Evolutionary conservation across 2,113 vertebrate species (phyloP), one percentile per base, ranked within the genome.

Genomic region (Oncorhynchus mykiss): DNA sequence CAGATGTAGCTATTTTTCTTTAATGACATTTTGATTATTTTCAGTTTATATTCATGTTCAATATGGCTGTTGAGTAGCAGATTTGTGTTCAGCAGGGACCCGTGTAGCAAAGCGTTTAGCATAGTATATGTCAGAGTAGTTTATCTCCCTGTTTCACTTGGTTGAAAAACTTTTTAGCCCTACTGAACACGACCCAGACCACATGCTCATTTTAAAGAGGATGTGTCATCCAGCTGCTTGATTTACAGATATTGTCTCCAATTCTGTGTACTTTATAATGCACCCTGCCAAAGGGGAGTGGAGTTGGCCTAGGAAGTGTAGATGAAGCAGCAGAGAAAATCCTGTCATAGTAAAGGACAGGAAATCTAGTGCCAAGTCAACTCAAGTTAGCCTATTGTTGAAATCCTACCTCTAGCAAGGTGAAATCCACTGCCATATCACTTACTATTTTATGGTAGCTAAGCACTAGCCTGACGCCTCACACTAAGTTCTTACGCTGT

Each of bases 231-330:
- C 65, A 27, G 27, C 65, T 8, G 27, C 65, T 29, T 25, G 57
- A 65, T 29, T 68, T 25, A 31, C 75, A 73, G 69, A 69, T 6
- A n/a, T 68, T 82, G 71, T 75, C 72, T 84, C 77, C 77, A 45
- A 45, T 45, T 64, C 69, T 5, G 54, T 78, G 22, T 72, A 64
- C 78, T 82, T 78, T 57, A 34, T 81, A 65, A 84, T 81, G 76
- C 71, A 54, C 20, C 64, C 77, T 79, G 85, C 60, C 71, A 79
- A 31, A 1, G 34, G 77, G 2, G 71, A 68, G 75, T 70, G 79
- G 73, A 77, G 76, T 27, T 67, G 71, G 49, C 34, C 68, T 9
- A 70, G 48, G 78, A 75, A 73, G 79, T 76, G 72, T 76, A 79
- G 76, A 76, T 74, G 71, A 70, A 72, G 82, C 77, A 67, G 67